Evolutionary conservation across 2,797 vertebrate genomes (phyloP).

Genomic region (Florisuga fusca): DNA sequence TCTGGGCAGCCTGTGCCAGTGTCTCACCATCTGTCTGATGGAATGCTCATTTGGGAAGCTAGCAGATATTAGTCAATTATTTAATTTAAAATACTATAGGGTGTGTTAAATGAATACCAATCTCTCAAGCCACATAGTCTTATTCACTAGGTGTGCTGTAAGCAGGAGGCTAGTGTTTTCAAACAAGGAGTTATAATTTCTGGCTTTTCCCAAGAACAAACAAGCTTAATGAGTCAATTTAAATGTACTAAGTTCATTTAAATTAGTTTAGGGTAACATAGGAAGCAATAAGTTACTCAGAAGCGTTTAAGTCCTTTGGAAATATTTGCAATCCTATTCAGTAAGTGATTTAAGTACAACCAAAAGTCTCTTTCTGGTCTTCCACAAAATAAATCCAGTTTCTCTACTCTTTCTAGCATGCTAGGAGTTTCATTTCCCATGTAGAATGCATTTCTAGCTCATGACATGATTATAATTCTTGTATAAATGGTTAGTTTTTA

Average conservation of each 20-base stretch:
- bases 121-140: neutral
- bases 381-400: neutral
- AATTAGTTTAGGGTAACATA: neutral
- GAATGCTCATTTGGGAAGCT: neutral
- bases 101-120: neutral
- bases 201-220: neutral
- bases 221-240: too few species aligned
- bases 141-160: neutral
- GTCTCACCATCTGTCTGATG: neutral
- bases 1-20: too few species aligned
- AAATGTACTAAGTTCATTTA: neutral
- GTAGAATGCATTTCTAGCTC: neutral
- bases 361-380: neutral
- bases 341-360: neutral
- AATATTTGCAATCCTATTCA: neutral
- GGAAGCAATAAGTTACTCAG: neutral
- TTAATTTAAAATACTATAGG: neutral
- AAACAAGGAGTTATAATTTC: neutral
- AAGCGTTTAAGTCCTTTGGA: slow-evolving; percentile 4
- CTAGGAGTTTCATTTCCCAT: neutral
- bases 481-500: slow-evolving; percentile 18
- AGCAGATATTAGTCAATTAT: neutral
- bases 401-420: neutral
- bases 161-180: neutral
- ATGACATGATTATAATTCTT: neutral